Evolutionary conservation across 2,797 vertebrate species (phyloP).

Genomic region (Loriculus beryllinus): DNA sequence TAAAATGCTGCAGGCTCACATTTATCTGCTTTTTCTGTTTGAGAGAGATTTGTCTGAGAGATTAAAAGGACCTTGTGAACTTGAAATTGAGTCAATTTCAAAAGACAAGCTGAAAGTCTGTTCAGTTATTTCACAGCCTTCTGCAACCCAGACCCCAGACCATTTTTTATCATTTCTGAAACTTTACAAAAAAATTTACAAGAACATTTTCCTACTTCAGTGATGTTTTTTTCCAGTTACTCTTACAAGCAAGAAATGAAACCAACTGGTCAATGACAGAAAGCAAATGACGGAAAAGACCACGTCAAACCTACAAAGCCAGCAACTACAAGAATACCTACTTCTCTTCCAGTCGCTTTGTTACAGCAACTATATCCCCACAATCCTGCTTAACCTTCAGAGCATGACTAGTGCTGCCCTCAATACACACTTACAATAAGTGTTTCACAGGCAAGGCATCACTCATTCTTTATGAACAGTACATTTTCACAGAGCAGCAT

Average conservation of each 20-base stretch:
- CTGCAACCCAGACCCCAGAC: not conserved
- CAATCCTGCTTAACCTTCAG: not conserved
- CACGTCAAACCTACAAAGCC: not conserved
- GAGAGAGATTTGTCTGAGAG: conserved; percentile 24
- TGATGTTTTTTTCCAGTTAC: not conserved
- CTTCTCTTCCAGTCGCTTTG: not conserved
- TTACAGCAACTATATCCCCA: not conserved
- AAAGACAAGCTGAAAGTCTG: conserved; percentile 19
- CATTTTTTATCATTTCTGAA: not conserved
- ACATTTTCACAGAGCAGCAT: not conserved
- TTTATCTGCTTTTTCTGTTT: conserved; percentile 33
- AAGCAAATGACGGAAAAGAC: conserved; percentile 6
- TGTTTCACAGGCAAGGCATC: not conserved
- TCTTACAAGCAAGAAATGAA: not conserved
- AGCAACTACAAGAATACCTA: not conserved
- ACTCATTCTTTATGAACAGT: not conserved
- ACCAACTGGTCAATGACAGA: not conserved
- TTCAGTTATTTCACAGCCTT: not conserved
- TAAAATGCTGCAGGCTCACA: conserved; percentile 21
- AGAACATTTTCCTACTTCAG: not conserved
- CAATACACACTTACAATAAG: rapidly evolving
- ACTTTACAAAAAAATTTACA: not conserved
- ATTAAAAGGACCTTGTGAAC: conserved; percentile 21
- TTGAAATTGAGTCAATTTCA: not conserved
- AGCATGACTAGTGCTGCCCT: not conserved